Percentiles rank a stretch among this genome's conserved stretches.
Conservation (phyloP, 2,113 vertebrate genomes). For the Cardinalis cardinalis region DNA sequence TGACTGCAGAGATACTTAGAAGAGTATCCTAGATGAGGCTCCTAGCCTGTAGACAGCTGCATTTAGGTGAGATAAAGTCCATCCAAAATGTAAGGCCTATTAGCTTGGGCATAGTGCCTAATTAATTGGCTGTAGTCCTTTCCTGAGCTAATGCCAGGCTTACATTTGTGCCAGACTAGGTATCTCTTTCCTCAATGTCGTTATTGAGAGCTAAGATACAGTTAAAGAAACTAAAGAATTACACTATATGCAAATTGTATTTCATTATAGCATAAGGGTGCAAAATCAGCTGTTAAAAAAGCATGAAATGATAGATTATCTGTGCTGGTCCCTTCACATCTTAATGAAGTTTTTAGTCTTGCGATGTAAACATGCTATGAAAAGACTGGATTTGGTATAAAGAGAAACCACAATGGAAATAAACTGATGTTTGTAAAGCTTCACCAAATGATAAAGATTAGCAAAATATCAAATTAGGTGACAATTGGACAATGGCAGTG, state of each 20-base stretch:
- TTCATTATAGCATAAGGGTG: neutral
- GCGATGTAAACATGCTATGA: neutral
- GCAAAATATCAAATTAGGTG: neutral
- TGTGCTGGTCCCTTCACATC: neutral
- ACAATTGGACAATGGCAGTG: neutral
- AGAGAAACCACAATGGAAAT: neutral
- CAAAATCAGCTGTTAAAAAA: neutral
- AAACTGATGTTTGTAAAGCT: neutral
- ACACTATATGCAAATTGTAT: neutral
- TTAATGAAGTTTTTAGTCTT: neutral
- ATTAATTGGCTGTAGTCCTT: slow-evolving; percentile 5
- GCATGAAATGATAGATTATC: neutral
- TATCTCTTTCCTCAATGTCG: neutral
- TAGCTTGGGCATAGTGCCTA: neutral
- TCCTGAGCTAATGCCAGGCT: neutral
- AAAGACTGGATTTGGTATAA: neutral
- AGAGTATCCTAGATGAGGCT: neutral
- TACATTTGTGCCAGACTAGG: neutral
- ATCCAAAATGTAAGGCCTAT: neutral
- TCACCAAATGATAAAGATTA: neutral
- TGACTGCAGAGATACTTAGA: neutral
- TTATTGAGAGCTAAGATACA: neutral
- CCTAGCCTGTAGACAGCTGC: neutral
- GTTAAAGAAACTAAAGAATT: neutral
- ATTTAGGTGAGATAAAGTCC: neutral